These are phyloP conservation scores for Felis chaus DNA, from an alignment of 2,113 vertebrate species.

Conservation along the genomic window DNA sequence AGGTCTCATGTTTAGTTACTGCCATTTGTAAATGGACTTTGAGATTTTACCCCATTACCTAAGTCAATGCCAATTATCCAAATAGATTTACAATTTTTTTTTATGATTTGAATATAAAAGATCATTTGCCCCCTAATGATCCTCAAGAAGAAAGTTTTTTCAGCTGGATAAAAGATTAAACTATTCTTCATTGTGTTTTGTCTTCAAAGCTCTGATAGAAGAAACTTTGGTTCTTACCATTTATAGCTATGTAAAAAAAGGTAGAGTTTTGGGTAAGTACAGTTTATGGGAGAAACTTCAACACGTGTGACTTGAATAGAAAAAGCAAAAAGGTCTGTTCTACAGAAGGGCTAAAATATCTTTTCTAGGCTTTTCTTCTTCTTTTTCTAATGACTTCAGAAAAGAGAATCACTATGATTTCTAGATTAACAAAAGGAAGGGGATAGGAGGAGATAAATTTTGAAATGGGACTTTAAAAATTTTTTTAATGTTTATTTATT, in stretches of 20 bases:
- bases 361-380: neutral
- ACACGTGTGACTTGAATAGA: constrained; percentile 82
- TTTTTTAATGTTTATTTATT: too few species aligned
- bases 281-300: constrained; percentile 55
- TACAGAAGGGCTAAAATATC: constrained; percentile 11
- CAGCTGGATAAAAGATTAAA: constrained; percentile 78
- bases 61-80: constrained; percentile 13
- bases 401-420: neutral
- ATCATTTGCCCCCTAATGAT: constrained; percentile 80
- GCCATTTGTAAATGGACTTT: neutral
- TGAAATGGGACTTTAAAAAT: neutral
- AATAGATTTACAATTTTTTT: constrained; percentile 16
- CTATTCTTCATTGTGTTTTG: constrained; percentile 79
- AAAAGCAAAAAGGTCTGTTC: constrained; percentile 48
- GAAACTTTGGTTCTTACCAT: constrained; percentile 84
- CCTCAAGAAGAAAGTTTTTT: constrained; percentile 84
- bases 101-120: constrained; percentile 82
- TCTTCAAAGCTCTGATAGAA: constrained; percentile 83
- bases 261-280: constrained; percentile 67
- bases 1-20: neutral
- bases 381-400: neutral
- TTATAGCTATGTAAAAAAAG: constrained; percentile 83
- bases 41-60: neutral
- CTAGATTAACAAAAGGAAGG: neutral
- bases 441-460: neutral